Evolutionary conservation across 2,888 invertebrate genomes (phyloP), one percentile per base, ranked within the genome.

Genomic region (Harpalus rufipes): DNA sequence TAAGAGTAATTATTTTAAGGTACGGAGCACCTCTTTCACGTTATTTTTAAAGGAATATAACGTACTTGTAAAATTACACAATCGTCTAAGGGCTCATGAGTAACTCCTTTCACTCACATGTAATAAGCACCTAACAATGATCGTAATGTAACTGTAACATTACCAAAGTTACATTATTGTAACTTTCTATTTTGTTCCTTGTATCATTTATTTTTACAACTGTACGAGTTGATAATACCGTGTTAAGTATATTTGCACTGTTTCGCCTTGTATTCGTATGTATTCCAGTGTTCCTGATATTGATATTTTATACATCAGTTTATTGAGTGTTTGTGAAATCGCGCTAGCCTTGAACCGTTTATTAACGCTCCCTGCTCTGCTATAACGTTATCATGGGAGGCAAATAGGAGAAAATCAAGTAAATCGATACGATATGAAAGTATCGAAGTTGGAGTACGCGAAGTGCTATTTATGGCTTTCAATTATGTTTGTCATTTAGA

Each of bases 401-500:
- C 8, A 51, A 51, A 51, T 51, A 59, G 59, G 16, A 59, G 59
- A 59, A 59, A 59, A 51, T 21, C 68, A 68, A 68, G 1, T 32
- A 25, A 68, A 68, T 68, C 68, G 32, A 39, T 39, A 39, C 51
- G 51, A 51, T 56, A 76, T 76, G 76, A 76, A 76, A 72, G 72
- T 72, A 16, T 39, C 72, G 41, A 16, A 41, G 14, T 18, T 68
- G 21, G 68, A 32, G 25, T 39, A 14, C n/a, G 72, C 41, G 44
- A 32, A 25, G 39, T 14, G 63, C 63, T 78, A 78, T 78, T 78
- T 78, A 78, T 78, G 78, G 78, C 56, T 58, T 80, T 80, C 63
- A 80, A 80, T 80, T 80, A 59, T 63, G 63, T 80, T 61, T 80
- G 61, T 63, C 63, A 80, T 80, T 80, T 61, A 63, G 63, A 39